Evolutionary conservation across 2,113 vertebrate genomes (phyloP), one percentile per base, ranked within the genome.

Genomic region (Pipra filicauda): DNA sequence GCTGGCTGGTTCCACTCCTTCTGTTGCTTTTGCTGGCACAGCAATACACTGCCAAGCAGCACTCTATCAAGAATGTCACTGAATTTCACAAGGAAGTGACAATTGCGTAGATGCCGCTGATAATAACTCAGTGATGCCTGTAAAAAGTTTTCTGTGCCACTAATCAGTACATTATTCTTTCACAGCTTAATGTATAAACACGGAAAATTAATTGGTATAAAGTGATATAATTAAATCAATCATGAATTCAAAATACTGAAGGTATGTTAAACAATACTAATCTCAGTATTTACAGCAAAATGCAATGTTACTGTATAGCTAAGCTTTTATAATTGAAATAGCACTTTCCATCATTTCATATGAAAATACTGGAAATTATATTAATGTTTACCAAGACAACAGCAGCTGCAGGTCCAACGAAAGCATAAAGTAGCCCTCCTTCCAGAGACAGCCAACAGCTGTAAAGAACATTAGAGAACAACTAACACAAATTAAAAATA

Each of bases 381-480:
- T 93, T 57, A 62, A 90, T 80, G 95, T 98, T 97, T 99, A 99
- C 99, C 99, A 99, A 97, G 97, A 99, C 99, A 97, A 99, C 99
- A 93, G 99, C 99, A 46, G 99, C 99, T 86, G 99, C 99, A 89
- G 99, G 99, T 98, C 99, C 99, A 83, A 99, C 99, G 82, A 99
- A 99, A 89, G 99, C 99, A 65, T 99, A 99, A 70, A 99, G 98
- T 10, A 99, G 98, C 49, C 99, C 99, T 88, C 99, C 99, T 98
- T 99, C 99, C 73, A 99, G 98, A 98, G 99, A 99, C 43, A 99
- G 98, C 99, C 99, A 99, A 97, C 99, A 99, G 96, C 99, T 99
- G 98, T 85, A 98, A 98, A 96, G 84, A 96, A 97, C 78, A 97
- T 96, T 85, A 98, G 95, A 98, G 51, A 97, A 97, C 87, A 98